Base-by-base conservation (phyloP, 2,113 vertebrate genomes). In the Boulengeromyrus knoepffleri region DNA sequence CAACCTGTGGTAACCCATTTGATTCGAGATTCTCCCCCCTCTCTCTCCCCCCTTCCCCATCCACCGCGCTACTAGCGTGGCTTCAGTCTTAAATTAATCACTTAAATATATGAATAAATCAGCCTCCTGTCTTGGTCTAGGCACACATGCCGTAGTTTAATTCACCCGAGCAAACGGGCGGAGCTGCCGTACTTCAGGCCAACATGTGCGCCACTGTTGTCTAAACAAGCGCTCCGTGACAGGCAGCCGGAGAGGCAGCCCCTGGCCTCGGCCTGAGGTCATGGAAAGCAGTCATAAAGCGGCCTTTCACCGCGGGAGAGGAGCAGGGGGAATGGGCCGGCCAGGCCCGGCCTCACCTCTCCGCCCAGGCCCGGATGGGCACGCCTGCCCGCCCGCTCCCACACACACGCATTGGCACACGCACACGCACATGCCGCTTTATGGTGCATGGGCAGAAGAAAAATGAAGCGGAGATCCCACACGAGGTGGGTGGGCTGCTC, bases 201-300 rank as follows among this genome's bases (percentile, higher is more conserved):
- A 94, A 96, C 96, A 96, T 96, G 95, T 96, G 96, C 95, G 85
- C 94, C 95, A 93, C 96, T 95, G 95, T 96, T 96, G 96, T 96
- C 95, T 94, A 96, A 96, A 96, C 95, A 96, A 94, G 94, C 89
- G 90, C 92, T 92, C 92, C 88, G 84, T 95, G 94, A 93, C 94
- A 92, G 93, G 94, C 93, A 92, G 88, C 89, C 93, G 92, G 93
- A 94, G 94, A 93, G 94, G 94, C 85, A 53, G 47, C 89, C 85
- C 46, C 5, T 36, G 93, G 93, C 92, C 91, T 94, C 95, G 94
- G 94, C 95, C 94, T 94, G 93, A 94, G 94, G 94, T 94, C 95
- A 94, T 93, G 95, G 95, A 96, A 95, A 95, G 94, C 94, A 93
- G 94, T 94, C 92, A 96, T 94, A 96, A 95, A 94, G 93, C 93